phyloP scores from a whole-genome alignment of 2,113 vertebrate genomes.

The Gymnorhina tibicen region DNA sequence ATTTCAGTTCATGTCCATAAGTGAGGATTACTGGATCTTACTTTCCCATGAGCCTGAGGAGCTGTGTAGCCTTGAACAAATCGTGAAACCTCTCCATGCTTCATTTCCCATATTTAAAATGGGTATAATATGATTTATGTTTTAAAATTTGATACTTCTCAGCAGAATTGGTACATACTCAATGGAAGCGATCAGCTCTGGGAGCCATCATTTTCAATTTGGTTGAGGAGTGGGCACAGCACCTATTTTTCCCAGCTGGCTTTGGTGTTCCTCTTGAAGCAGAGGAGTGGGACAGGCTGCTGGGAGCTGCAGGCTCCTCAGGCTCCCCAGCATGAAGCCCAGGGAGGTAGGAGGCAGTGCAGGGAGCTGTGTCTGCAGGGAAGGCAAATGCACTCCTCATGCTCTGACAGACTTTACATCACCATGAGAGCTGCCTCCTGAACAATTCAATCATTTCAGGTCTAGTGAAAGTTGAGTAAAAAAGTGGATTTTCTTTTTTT shows the following conservation, averaged over 20 bases:
- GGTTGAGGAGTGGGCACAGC: background rate
- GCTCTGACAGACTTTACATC: background rate
- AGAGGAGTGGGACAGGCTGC: background rate
- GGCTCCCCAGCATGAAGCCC: accelerated
- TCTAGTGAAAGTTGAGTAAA: background rate
- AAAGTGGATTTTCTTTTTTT: background rate
- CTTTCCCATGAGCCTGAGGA: background rate
- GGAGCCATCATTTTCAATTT: background rate
- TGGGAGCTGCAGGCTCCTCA: background rate
- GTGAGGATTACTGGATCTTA: background rate
- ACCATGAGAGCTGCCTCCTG: background rate
- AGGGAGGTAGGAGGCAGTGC: accelerated
- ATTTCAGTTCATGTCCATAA: background rate
- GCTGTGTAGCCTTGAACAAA: background rate
- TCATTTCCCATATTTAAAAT: background rate
- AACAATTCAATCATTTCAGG: background rate
- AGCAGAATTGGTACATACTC: background rate
- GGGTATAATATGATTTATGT: background rate
- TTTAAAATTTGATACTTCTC: background rate
- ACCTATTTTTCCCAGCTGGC: background rate
- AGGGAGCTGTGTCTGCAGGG: background rate
- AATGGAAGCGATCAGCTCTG: background rate
- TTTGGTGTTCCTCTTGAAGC: background rate
- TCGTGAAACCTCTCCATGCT: background rate
- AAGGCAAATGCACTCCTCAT: background rate